Base-by-base conservation (phyloP, 1,140 invertebrate species). In the Tetragnatha versicolor region DNA sequence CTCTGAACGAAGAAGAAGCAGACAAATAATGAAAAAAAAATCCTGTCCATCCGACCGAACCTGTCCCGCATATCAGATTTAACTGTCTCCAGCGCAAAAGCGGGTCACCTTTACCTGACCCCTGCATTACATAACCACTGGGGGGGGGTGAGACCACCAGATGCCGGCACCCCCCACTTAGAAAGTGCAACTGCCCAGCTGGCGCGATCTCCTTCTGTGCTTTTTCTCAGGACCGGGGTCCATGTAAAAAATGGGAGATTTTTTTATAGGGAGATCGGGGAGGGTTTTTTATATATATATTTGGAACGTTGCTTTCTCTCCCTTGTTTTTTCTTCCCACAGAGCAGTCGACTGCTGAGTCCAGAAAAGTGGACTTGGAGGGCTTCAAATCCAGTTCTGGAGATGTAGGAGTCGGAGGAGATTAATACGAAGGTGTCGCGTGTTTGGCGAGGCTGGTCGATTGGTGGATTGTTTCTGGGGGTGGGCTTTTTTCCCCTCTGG, bases 31-130 rank as follows among this genome's bases (percentile, higher is more conserved):
- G 49, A 75, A 45, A 60, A 37, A 55, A 63, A 42, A 61, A 77
- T 37, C 73, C 42, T 77, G 73, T 77, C 73, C 73, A 75, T 75
- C 58, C 45, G 47, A 33, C 14, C 9, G 49, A 77, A 77, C 73
- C 73, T 77, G 73, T 66, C 73, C 73, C 60, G 73, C 73, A 77
- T 65, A 77, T 77, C 73, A 53, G 73, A 77, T 77, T 35, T 42
- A 70, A 70, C 73, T 77, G 60, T 77, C 73, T 77, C 61, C 60
- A 27, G 27, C 17, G 73, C 55, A 65, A 77, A 65, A 77, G n/a
- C 73, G 66, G 60, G 65, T 77, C 73, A 77, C 73, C 73, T 77
- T 77, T 66, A 77, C 61, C 58, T 77, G 73, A 77, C 73, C 73
- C 73, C 47, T 7, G 73, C 47, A 61, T 66, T 77, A 66, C 73